Percentiles rank a stretch among this genome's conserved stretches.
These are phyloP conservation scores for Furcifer pardalis DNA, from an alignment of 2,797 vertebrate genomes.

Conservation along the genomic window DNA sequence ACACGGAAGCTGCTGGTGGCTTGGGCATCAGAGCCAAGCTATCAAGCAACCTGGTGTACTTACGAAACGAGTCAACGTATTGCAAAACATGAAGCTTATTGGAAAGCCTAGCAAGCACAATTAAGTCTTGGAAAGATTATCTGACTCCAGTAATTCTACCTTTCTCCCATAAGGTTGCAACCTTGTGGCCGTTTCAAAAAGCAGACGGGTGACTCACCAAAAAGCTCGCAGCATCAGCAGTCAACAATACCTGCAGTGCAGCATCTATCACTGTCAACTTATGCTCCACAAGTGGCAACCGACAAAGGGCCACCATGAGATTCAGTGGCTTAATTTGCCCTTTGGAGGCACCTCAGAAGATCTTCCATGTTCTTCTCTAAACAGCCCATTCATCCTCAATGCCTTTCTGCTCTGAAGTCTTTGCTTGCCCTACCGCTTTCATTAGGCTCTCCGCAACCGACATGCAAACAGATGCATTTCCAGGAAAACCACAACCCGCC, in stretches of 20 bases:
- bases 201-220: neutral
- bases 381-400: neutral
- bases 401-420: neutral
- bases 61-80: neutral
- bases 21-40: neutral
- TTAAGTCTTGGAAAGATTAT: neutral
- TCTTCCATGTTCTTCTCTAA: neutral
- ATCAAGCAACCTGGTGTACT: neutral
- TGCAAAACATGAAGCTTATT: neutral
- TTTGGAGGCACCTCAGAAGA: neutral
- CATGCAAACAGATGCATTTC: conserved; percentile 31
- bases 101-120: neutral
- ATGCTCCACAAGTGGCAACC: neutral
- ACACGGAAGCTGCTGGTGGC: neutral
- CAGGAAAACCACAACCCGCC: conserved; percentile 32
- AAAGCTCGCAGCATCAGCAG: neutral
- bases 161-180: neutral
- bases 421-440: neutral
- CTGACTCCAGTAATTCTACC: neutral
- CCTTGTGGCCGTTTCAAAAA: neutral
- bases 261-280: neutral
- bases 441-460: conserved; percentile 10
- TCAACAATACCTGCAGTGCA: neutral
- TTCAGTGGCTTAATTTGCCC: neutral
- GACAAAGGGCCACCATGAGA: no score